Evolutionary conservation across 2,113 vertebrate genomes (phyloP).

Genomic region (Gallinago jamesoni): DNA sequence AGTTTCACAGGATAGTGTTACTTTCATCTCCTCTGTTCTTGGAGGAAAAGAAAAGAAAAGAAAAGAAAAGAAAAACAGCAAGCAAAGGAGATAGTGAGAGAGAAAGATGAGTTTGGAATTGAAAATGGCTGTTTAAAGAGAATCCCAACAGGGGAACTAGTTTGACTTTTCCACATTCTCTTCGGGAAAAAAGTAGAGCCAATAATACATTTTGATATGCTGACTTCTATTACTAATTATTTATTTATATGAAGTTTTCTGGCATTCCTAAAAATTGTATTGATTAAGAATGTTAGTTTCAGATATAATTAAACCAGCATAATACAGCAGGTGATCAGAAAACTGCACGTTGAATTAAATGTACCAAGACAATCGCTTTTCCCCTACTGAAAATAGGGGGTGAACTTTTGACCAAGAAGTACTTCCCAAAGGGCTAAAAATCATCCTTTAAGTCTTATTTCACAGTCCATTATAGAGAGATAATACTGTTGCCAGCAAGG

Average conservation of each 20-base stretch:
- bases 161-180: neutral
- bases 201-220: neutral
- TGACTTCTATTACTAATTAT: neutral
- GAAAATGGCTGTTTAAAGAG: neutral
- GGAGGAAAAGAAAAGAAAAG: neutral
- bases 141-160: neutral
- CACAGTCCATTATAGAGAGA: neutral
- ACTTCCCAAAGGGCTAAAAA: neutral
- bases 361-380: neutral
- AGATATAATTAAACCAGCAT: neutral
- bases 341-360: neutral
- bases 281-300: neutral
- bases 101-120: neutral
- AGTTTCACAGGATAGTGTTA: neutral
- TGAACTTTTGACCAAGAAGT: neutral
- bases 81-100: neutral
- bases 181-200: neutral
- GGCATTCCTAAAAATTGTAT: neutral
- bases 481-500: neutral
- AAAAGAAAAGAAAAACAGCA: too few species aligned
- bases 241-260: neutral
- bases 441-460: neutral
- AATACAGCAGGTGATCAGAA: neutral
- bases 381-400: fast-evolving
- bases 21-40: neutral